Evolutionary conservation across 2,797 vertebrate genomes (phyloP), one percentile per base, ranked within the genome.

Genomic region (Sebastes iracundus): DNA sequence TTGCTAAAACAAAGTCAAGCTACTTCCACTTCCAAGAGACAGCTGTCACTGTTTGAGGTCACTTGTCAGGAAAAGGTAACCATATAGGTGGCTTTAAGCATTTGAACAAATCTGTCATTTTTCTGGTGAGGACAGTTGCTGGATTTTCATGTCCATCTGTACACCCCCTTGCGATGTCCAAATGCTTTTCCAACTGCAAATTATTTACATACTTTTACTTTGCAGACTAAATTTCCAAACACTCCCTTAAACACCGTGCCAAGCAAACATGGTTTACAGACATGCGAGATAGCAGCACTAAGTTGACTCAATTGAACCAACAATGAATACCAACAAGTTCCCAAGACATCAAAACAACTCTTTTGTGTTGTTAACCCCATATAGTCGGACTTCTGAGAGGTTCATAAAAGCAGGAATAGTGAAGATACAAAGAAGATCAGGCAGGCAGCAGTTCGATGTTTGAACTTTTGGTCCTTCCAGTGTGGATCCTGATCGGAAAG

Each of bases 401-500:
- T 68, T 69, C 49, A 28, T 49, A 20, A 38, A 53, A 7, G 6
- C 25, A 69, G 27, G 6, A 62, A 58, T 7, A 18, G 20, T 35
- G 12, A 62, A 6, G 61, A 65, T 46, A 35, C 16, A 75, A 49
- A 77, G 7, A 61, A 52, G 65, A 55, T 38, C 12, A 27, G 68
- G 75, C 64, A 83, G 61, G 75, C 64, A 83, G 64, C 46, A 73
- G 62, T 46, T 46, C 73, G 65, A 82, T 73, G 59, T 76, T 72
- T 88, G 83, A 90, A 89, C 87, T 84, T 75, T 79, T 82, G 82
- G 59, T 83, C 77, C 38, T 84, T 85, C 42, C 70, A 79, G 33
- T 35, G 73, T 58, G 69, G 79, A 80, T 87, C 64, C 53, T 59
- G 58, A 75, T 52, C 23, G 76, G 84, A 86, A 83, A 62, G 32